Conservation (phyloP, 2,113 vertebrate species). For the Tachycineta bicolor region DNA sequence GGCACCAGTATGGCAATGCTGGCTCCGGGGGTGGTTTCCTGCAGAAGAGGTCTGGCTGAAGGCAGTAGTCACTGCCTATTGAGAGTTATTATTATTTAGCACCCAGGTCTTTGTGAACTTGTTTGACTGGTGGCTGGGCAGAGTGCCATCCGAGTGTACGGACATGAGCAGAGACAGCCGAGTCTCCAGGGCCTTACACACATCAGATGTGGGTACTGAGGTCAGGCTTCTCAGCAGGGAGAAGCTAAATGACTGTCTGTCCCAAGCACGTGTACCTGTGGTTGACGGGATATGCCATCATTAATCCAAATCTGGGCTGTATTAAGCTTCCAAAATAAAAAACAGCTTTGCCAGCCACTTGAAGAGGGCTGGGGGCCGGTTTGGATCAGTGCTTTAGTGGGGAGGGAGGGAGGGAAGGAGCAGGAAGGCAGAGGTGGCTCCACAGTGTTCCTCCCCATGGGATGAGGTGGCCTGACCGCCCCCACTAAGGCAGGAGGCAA, state of each 20-base stretch:
- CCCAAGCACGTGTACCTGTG: constrained; percentile 64
- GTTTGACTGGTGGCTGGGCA: constrained; percentile 56
- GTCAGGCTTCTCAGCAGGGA: constrained; percentile 32
- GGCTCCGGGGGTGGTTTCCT: constrained; percentile 52
- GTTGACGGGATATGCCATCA: constrained; percentile 63
- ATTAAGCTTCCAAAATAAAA: constrained; percentile 76
- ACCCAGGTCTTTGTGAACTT: constrained; percentile 58
- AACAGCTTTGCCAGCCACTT: constrained; percentile 64
- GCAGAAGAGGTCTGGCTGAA: constrained; percentile 52
- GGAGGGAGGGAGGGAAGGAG: neutral
- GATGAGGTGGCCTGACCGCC: neutral
- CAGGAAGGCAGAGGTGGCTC: neutral
- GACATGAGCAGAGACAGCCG: constrained; percentile 21
- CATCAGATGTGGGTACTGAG: constrained; percentile 65
- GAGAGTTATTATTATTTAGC: constrained; percentile 58
- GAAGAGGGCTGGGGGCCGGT: constrained; percentile 8
- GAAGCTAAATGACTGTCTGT: constrained; percentile 63
- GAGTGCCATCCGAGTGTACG: neutral
- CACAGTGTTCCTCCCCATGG: neutral
- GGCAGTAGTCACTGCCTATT: constrained; percentile 24
- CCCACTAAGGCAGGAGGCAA: neutral
- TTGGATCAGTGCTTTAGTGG: neutral
- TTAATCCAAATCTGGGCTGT: constrained; percentile 58
- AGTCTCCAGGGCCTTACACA: constrained; percentile 17
- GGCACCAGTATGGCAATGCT: constrained; percentile 64